A percentile compares a stretch with the other conserved stretches of the same genome.
Evolutionary conservation across 2,113 vertebrate genomes (phyloP).

Genomic region (Nannobrachium achirus): DNA sequence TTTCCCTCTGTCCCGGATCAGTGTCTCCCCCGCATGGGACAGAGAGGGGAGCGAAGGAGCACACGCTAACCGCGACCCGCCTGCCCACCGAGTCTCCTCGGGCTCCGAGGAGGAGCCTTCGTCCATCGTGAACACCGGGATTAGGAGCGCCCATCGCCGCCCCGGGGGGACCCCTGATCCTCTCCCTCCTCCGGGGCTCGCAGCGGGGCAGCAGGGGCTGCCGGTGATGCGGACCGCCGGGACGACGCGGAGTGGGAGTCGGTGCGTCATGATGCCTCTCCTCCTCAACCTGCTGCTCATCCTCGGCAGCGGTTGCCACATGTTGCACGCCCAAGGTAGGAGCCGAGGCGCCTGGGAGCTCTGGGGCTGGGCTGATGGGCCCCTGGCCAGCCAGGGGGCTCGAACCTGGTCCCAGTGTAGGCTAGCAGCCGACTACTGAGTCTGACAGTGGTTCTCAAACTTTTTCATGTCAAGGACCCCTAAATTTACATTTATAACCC

Average conservation of each 20-base stretch:
- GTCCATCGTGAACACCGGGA: slow-evolving; percentile 42
- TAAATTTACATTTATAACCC: no score
- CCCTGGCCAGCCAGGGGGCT: not conserved
- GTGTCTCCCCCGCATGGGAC: slow-evolving; percentile 16
- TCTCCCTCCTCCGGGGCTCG: slow-evolving; percentile 24
- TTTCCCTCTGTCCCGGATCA: slow-evolving; percentile 6
- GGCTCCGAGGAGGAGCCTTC: not conserved
- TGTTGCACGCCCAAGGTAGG: slow-evolving; percentile 80
- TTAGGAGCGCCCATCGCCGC: slow-evolving; percentile 9
- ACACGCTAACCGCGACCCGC: not conserved
- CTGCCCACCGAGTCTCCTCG: not conserved
- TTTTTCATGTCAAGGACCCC: no score
- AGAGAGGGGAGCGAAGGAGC: slow-evolving; percentile 8
- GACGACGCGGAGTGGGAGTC: slow-evolving; percentile 26
- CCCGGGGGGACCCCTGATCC: no score
- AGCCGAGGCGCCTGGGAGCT: slow-evolving; percentile 4
- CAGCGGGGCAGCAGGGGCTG: slow-evolving; percentile 13
- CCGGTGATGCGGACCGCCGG: slow-evolving; percentile 26
- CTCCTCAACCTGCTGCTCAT: slow-evolving; percentile 54
- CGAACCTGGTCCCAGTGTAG: no score
- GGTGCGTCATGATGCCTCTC: slow-evolving; percentile 27
- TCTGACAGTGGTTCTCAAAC: no score
- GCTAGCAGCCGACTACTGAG: no score
- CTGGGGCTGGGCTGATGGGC: no score
- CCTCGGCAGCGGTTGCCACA: slow-evolving; percentile 68